A percentile compares a stretch with the other conserved stretches of the same genome.
Conservation (phyloP, 2,888 invertebrate genomes). For the Julus scanicus region DNA sequence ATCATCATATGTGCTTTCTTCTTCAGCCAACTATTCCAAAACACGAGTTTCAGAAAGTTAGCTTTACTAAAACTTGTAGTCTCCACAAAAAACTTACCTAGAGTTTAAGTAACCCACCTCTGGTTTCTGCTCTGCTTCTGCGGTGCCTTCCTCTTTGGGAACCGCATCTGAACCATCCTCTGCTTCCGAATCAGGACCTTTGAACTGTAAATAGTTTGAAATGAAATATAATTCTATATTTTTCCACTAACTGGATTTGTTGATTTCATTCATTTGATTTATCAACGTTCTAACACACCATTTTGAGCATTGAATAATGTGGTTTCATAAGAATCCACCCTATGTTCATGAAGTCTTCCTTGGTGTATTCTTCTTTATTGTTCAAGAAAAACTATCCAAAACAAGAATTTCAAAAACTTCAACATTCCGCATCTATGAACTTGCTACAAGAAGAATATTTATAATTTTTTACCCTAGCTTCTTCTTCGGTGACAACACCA, state of each 20-base stretch:
- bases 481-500: constrained; percentile 87
- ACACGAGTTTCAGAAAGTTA: neutral
- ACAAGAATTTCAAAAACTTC: constrained; percentile 37
- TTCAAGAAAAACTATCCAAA: constrained; percentile 61
- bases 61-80: neutral
- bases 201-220: constrained; percentile 39
- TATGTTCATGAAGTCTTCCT: constrained; percentile 65
- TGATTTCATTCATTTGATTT: neutral
- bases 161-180: neutral
- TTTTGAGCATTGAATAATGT: constrained; percentile 57
- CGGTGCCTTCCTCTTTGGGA: neutral
- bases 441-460: constrained; percentile 60
- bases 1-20: constrained; percentile 68
- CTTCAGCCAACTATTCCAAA: constrained; percentile 62
- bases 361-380: constrained; percentile 60
- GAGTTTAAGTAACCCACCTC: neutral
- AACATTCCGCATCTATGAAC: constrained; percentile 61
- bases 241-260: neutral
- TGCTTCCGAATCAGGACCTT: neutral
- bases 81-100: neutral
- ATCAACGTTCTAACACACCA: constrained; percentile 69
- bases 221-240: neutral
- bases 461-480: constrained; percentile 72
- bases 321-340: constrained; percentile 86
- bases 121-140: neutral